phyloP scores from a whole-genome alignment of 2,888 invertebrate species.

The Pachydiplax longipennis region DNA sequence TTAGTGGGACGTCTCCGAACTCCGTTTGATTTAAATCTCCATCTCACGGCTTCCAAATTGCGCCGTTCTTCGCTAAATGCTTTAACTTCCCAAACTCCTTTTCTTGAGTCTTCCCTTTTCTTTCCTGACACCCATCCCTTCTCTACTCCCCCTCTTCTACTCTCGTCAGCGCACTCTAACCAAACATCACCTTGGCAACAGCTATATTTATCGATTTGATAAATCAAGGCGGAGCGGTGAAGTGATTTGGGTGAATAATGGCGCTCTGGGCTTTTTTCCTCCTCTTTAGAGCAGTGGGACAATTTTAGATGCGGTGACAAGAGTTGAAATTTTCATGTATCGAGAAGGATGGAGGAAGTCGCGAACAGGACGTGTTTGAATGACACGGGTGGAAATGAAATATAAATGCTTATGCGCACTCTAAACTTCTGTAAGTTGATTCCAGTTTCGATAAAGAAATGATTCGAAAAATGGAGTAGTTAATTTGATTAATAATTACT shows the following conservation, averaged over 20 bases:
- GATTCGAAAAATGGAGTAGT: no score
- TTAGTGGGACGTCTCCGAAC: no score
- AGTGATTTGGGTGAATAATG: not conserved
- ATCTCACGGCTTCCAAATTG: no score
- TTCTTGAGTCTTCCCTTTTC: not conserved
- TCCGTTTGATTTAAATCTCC: no score
- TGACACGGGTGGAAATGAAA: no score
- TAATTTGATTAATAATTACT: no score
- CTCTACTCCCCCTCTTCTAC: not conserved
- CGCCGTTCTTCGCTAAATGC: not conserved
- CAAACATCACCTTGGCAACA: not conserved
- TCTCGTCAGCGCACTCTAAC: not conserved
- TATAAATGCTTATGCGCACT: no score
- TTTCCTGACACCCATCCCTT: not conserved
- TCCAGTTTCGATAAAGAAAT: no score
- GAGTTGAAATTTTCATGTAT: not conserved
- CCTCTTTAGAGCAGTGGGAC: not conserved
- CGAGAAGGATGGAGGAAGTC: not conserved
- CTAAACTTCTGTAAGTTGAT: no score
- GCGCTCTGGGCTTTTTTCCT: not conserved
- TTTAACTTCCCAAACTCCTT: not conserved
- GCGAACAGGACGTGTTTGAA: not conserved
- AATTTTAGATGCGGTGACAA: not conserved
- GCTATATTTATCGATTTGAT: not conserved
- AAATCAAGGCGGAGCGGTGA: not conserved